Conservation (phyloP, 2,888 invertebrate species). For the Endotricha flammealis region DNA sequence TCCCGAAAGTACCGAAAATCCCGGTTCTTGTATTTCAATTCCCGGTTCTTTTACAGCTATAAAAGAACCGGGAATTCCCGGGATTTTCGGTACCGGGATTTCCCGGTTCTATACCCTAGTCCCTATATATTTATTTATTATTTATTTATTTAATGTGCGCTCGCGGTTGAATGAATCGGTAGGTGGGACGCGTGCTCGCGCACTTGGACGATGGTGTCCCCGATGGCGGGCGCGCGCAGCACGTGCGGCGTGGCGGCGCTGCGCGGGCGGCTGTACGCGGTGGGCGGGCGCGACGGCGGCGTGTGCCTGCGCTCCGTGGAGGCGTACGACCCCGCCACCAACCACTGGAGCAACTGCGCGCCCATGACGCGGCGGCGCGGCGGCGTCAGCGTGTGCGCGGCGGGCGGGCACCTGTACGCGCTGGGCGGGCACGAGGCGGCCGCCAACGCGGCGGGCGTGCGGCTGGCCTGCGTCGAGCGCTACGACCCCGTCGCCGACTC, state of each 20-base stretch:
- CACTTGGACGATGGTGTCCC: constrained; percentile 93
- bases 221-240: constrained; percentile 92
- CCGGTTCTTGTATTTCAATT: no score
- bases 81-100: no score
- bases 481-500: constrained; percentile 88
- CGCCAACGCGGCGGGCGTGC: constrained; percentile 82
- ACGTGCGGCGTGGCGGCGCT: constrained; percentile 95
- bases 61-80: no score
- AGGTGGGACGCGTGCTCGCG: constrained; percentile 93
- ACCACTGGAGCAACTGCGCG: constrained; percentile 89
- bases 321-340: constrained; percentile 86
- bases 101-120: no score
- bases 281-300: constrained; percentile 94
- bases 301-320: constrained; percentile 94
- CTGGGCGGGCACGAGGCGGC: constrained; percentile 97
- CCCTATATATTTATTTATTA: constrained; percentile 27
- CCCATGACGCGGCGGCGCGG: constrained; percentile 92
- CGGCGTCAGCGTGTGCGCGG: constrained; percentile 93
- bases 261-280: constrained; percentile 90
- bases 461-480: constrained; percentile 94
- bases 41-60: no score
- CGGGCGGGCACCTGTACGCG: constrained; percentile 93
- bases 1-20: no score
- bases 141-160: not conserved
- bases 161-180: not conserved